Evolutionary conservation across 2,113 vertebrate genomes (phyloP), one percentile per base, ranked within the genome.

Genomic region (Crotophaga sulcirostris): DNA sequence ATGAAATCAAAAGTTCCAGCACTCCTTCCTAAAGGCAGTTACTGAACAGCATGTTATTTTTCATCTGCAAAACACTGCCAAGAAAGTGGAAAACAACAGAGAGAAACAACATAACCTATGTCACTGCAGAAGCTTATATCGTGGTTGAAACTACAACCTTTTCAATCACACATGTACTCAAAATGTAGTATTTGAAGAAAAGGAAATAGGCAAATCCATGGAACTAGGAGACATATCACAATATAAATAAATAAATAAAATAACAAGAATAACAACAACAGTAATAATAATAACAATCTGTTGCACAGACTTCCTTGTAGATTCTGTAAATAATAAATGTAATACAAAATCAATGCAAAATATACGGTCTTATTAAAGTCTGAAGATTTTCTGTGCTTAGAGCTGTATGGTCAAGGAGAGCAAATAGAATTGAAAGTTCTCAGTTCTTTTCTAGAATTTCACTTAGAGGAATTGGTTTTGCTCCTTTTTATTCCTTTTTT

Each of bases 61-160:
- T 94, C 56, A 72, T 68, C 55, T 78, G 51, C 55, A 93, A 81
- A 92, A 80, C 45, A 59, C n/a, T 66, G 66, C 16, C 25, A 86
- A 47, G 51, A 62, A 92, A 90, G 52, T 70, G 25, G 72, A 66
- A 90, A 95, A 95, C 54, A 94, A 63, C 49, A 77, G 10, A 1
- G 2, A 69, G 51, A 63, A 86, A 54, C 36, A 95, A 56, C 42
- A 49, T 56, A 85, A 91, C 40, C 68, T 34, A 16, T 74, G 59
- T 70, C 93, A 67, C 59, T 83, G n/a, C 29, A 85, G 58, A 93
- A 75, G 16, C 80, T 78, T 84, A 93, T 92, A 90, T 78, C 56
- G 55, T 3, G 24, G 47, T 44, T 87, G 76, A 90, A 86, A 56
- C 3, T 2, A 67, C 89, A 89, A 74, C 13, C 16, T 78, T 79